Base-by-base conservation (phyloP, 1,140 invertebrate genomes). In the Hormaphis cornu region DNA sequence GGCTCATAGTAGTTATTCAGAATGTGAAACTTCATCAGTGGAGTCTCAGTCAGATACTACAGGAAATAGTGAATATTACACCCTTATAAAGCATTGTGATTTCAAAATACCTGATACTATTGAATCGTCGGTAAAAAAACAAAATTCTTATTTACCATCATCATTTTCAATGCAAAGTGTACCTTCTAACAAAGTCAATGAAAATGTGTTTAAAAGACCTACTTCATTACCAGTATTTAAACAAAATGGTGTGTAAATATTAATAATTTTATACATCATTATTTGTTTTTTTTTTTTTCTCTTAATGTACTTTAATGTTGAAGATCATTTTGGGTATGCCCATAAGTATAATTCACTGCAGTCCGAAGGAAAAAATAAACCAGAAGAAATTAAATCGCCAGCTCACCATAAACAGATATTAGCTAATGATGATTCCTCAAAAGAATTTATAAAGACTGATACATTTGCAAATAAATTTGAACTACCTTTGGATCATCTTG, bases 151-250 rank as follows among this genome's bases (percentile, higher is more conserved):
- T 3, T 22, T 66, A 33, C 33, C 44, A 8, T 66, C 61, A 10
- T 66, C 61, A n/a, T 10, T 66, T 35, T 66, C 61, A 35, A 66
- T 66, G 61, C 28, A 44, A 12, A 66, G 18, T 66, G 61, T 66
- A n/a, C 33, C 44, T 24, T 18, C 40, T 16, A 66, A 48, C 24
- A 9, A 22, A 50, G 14, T 10, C 6, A 48, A 46, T 35, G 61
- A 50, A 16, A 48, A 33, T 16, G 3, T 66, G 35, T 33, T 44
- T 3, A 46, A 35, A 50, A 42, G 61, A 10, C 61, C 44, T 16
- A 50, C 61, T 24, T 66, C 61, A 50, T 37, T 66, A 24, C 61
- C 61, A 50, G 44, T 66, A 12, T 48, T 33, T 66, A 66, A 9
- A 35, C 61, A 66, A 50, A 66, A 33, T 48, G 61, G 61, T 66